A percentile compares a stretch with the other conserved stretches of the same genome.
Conservation (phyloP, 2,797 vertebrate species). For the Podargus strigoides region DNA sequence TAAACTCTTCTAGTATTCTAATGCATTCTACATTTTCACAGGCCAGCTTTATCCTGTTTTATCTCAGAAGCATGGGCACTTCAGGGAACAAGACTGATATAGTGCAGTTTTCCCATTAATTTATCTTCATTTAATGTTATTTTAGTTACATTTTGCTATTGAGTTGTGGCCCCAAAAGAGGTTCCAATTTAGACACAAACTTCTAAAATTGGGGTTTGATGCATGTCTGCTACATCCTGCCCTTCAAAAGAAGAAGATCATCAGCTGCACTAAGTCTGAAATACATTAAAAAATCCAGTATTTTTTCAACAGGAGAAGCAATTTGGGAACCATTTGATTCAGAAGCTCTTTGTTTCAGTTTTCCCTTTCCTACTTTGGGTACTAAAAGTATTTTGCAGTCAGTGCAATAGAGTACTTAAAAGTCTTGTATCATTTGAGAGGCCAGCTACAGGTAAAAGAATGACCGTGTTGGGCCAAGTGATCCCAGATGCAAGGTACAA, state of each 20-base stretch:
- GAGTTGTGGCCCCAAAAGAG: background rate
- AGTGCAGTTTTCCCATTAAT: background rate
- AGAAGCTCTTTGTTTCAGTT: background rate
- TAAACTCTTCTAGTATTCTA: background rate
- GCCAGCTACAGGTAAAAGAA: background rate
- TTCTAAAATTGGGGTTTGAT: background rate
- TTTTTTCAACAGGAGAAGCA: background rate
- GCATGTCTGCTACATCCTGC: background rate
- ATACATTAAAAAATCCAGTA: background rate
- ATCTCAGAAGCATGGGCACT: background rate
- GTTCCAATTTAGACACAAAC: background rate
- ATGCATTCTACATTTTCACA: background rate
- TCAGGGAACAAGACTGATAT: background rate
- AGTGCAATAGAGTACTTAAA: background rate
- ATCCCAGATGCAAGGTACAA: background rate
- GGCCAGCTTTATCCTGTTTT: background rate
- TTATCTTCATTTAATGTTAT: background rate
- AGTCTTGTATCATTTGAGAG: background rate
- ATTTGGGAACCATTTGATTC: background rate
- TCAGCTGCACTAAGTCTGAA: background rate
- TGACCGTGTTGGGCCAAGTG: background rate
- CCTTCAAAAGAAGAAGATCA: background rate
- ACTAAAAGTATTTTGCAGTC: background rate
- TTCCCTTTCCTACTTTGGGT: background rate
- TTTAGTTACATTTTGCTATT: background rate